A percentile compares a stretch with the other conserved stretches of the same genome.
These are phyloP conservation scores for Caiman crocodilus DNA, from an alignment of 2,797 vertebrate species.

Conservation along the genomic window DNA sequence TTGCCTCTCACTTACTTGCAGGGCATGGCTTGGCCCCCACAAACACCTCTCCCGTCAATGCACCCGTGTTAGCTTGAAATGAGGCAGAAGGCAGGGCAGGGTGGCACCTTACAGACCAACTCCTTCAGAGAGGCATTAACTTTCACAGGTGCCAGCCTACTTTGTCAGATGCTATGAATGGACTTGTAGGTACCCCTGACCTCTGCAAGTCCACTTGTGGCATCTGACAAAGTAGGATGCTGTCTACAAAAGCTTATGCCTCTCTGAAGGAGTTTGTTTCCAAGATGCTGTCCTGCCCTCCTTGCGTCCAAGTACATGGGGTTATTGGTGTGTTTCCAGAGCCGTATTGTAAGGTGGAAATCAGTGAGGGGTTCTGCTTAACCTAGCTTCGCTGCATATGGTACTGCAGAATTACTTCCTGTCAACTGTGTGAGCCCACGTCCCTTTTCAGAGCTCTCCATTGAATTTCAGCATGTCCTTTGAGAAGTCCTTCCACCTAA, in stretches of 20 bases:
- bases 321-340: not conserved
- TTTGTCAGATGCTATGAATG: no score
- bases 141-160: no score
- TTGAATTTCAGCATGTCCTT: not conserved
- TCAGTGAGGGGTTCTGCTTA: not conserved
- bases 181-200: no score
- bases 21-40: not conserved
- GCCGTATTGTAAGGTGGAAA: not conserved
- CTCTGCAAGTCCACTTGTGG: no score
- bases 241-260: no score
- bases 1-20: not conserved
- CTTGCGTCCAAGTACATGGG: not conserved
- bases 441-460: not conserved
- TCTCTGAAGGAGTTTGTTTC: no score
- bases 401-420: not conserved
- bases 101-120: no score
- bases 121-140: no score
- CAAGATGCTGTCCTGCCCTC: no score
- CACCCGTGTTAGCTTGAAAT: not conserved
- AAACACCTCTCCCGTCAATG: not conserved
- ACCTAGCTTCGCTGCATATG: not conserved
- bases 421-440: no score
- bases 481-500: not conserved
- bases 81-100: no score
- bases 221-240: no score